phyloP scores from a whole-genome alignment of 2,888 invertebrate species.

The Scelioninae gen. 2 region DNA sequence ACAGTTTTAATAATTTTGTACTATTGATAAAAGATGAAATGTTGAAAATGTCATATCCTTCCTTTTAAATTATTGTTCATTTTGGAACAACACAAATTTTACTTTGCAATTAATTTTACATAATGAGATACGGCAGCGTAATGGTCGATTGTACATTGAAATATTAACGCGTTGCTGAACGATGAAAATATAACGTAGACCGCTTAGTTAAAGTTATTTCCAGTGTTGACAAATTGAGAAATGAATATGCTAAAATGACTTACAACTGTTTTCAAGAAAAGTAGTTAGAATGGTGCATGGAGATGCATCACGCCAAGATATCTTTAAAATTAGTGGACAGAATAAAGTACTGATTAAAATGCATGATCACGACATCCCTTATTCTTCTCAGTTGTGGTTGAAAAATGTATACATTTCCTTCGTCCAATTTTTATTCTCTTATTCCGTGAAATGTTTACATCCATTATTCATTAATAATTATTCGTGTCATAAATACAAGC shows the following conservation, averaged over 20 bases:
- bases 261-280: conserved; percentile 12
- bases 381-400: conserved; percentile 20
- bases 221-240: background rate
- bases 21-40: too few species aligned
- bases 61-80: too few species aligned
- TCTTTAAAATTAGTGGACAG: conserved; percentile 19
- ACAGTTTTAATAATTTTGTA: too few species aligned
- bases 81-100: too few species aligned
- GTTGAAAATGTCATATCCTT: too few species aligned
- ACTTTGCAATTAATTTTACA: too few species aligned
- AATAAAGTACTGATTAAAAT: conserved; percentile 40
- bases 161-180: too few species aligned
- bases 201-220: background rate
- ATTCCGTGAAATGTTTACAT: conserved; percentile 16
- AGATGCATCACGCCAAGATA: conserved; percentile 39
- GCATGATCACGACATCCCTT: conserved; percentile 39
- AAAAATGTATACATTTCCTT: conserved; percentile 13
- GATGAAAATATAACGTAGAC: background rate
- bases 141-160: too few species aligned
- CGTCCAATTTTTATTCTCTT: background rate
- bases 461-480: conserved; percentile 33
- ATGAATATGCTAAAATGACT: background rate
- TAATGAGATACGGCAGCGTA: too few species aligned
- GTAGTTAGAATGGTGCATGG: conserved; percentile 1
- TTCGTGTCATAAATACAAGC: conserved; percentile 8